Base-by-base conservation (phyloP, 2,888 invertebrate genomes). In the Drosophila picticornis region DNA sequence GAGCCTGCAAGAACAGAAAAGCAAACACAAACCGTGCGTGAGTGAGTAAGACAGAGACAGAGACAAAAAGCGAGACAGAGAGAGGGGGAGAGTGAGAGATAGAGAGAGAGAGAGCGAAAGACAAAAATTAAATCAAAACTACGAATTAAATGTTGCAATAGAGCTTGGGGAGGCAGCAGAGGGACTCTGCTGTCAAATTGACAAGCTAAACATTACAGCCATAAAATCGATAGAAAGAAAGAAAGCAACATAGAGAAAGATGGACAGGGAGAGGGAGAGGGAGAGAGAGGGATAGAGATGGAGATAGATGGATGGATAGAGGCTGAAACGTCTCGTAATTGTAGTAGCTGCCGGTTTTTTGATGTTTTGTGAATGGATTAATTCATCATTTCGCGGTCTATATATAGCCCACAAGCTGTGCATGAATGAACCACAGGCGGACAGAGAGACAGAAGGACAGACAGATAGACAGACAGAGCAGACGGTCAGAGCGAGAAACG, bases 1-100 rank as follows among this genome's bases (percentile, higher is more conserved):
- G 95, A 81, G 99, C 99, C 99, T 99, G 95, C 65, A 94, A 85
- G 78, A 87, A 87, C 64, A 59, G 80, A 83, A 88, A 74, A 81
- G 40, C 46, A 66, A 63, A 67, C 63, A 71, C 51, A 57, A 32
- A 55, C 25, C 55, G 43, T 55, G 52, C 60, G 51, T 46, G 53
- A 52, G 32, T 22, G 36, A 36, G 52, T 36, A 32, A 32, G 25
- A 40, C 19, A 32, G 38, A 27, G 25, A 16, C 11, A 60, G 29
- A 52, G n/a, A 2, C 5, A 43, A 6, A 40, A 19, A 34, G 6
- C 29, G 34, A 16, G 19, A 25, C 38, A n/a, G 32, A 4, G n/a
- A 22, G 27, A 31, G 22, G 25, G 32, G 22, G 27, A 13, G 31
- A 59, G 25, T 52, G 22, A n/a, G 27, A 16, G 16, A 19, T 29